Conservation (phyloP, 2,113 vertebrate species). For the Gobio gobio region DNA sequence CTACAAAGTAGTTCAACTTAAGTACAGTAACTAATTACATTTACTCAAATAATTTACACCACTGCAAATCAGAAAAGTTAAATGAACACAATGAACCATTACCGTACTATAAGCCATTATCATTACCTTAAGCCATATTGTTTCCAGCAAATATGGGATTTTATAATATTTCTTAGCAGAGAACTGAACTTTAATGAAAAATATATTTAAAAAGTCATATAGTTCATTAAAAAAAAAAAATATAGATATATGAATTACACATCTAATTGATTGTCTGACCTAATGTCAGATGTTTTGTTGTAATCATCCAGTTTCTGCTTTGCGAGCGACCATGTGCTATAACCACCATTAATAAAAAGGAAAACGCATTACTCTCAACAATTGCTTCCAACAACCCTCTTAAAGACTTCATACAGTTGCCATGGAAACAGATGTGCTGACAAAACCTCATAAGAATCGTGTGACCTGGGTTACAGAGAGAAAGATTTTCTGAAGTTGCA, state of each 20-base stretch:
- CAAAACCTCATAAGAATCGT: background rate
- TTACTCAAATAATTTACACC: no score
- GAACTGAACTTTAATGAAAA: no score
- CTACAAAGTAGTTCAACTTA: no score
- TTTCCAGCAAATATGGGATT: background rate
- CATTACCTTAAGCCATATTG: background rate
- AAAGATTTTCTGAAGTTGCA: conserved; percentile 29
- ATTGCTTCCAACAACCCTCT: conserved; percentile 18
- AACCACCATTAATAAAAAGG: background rate
- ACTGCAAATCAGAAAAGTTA: no score
- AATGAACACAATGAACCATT: no score
- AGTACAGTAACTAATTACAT: no score
- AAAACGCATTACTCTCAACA: background rate
- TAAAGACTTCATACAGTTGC: conserved; percentile 28
- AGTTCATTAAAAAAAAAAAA: background rate
- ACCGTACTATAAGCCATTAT: background rate
- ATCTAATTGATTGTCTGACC: no score
- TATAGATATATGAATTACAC: no score
- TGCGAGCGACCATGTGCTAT: background rate
- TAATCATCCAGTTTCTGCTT: background rate
- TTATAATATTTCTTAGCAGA: background rate
- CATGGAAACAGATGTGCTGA: conserved; percentile 39
- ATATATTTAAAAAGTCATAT: background rate
- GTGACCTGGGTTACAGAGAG: conserved; percentile 18
- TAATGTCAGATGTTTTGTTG: no score